Evolutionary conservation across 2,888 invertebrate species (phyloP).

Genomic region (Parasteatoda lunata): DNA sequence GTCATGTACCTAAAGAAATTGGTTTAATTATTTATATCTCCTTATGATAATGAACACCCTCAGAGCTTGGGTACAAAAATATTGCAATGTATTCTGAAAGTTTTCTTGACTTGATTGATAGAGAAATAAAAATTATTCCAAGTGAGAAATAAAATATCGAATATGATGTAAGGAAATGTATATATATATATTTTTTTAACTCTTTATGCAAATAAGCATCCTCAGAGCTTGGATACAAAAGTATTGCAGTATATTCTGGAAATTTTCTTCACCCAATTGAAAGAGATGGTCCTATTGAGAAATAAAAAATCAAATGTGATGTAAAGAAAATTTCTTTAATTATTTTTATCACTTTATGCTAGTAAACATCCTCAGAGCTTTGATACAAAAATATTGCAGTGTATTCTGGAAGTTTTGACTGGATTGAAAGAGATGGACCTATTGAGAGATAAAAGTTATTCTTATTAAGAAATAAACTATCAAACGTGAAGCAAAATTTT

Average conservation of each 20-base stretch:
- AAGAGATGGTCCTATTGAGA: constrained; percentile 61
- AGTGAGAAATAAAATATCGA: too few relatives aligned
- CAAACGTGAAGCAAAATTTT: too few relatives aligned
- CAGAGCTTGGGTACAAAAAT: constrained; percentile 42
- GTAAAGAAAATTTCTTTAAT: too few relatives aligned
- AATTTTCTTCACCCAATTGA: constrained; percentile 60
- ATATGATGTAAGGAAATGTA: too few relatives aligned
- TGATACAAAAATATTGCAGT: constrained; percentile 43
- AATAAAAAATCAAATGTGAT: too few relatives aligned
- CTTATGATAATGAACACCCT: too few relatives aligned
- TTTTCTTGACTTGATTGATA: constrained; percentile 57
- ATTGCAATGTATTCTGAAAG: constrained; percentile 48
- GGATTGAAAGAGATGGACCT: constrained; percentile 57
- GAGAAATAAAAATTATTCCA: constrained; percentile 17
- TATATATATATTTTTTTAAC: too few relatives aligned
- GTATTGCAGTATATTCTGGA: constrained; percentile 42
- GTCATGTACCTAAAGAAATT: too few relatives aligned
- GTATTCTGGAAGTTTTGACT: constrained; percentile 63
- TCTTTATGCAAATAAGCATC: background rate
- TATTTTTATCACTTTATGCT: too few relatives aligned
- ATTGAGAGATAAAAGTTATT: constrained; percentile 59
- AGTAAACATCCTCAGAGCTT: too few relatives aligned
- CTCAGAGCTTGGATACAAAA: constrained; percentile 45
- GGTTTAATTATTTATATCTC: too few relatives aligned
- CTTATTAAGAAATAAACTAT: too few relatives aligned